Evolutionary conservation across 2,797 vertebrate species (phyloP).

Genomic region (Melanotaenia maccullochi): DNA sequence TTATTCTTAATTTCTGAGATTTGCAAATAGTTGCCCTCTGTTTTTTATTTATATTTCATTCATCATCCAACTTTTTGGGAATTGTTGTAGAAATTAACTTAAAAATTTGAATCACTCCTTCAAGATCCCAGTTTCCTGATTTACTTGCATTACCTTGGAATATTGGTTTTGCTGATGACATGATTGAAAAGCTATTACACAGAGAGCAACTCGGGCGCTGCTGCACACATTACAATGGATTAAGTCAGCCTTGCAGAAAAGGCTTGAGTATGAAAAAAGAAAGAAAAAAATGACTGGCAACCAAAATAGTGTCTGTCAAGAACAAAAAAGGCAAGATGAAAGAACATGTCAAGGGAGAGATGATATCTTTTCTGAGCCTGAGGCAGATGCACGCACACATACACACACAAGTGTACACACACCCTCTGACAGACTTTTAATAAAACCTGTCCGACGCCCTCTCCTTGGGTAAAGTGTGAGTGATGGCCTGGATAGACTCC

Average conservation of each 20-base stretch:
- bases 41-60: no score
- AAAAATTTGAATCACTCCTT: not conserved
- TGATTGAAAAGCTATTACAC: conserved; percentile 40
- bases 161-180: conserved; percentile 38
- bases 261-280: conserved; percentile 34
- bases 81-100: not conserved
- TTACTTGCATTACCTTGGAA: not conserved
- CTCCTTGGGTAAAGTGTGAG: conserved; percentile 78
- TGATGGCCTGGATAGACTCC: conserved; percentile 77
- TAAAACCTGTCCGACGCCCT: conserved; percentile 82
- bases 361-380: conserved; percentile 81
- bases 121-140: conserved; percentile 1
- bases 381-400: conserved; percentile 58
- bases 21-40: no score
- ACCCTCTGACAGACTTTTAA: conserved; percentile 83
- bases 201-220: conserved; percentile 41
- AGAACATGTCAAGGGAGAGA: conserved; percentile 81
- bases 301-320: conserved; percentile 80
- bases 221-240: conserved; percentile 58
- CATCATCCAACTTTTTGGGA: no score
- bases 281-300: conserved; percentile 69
- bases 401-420: conserved; percentile 53
- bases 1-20: no score
- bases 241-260: conserved; percentile 57
- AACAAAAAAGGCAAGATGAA: conserved; percentile 78